Percentiles rank a stretch among this genome's conserved stretches.
phyloP scores from a whole-genome alignment of 2,797 vertebrate species.

The Scomberomorus guttatus region DNA sequence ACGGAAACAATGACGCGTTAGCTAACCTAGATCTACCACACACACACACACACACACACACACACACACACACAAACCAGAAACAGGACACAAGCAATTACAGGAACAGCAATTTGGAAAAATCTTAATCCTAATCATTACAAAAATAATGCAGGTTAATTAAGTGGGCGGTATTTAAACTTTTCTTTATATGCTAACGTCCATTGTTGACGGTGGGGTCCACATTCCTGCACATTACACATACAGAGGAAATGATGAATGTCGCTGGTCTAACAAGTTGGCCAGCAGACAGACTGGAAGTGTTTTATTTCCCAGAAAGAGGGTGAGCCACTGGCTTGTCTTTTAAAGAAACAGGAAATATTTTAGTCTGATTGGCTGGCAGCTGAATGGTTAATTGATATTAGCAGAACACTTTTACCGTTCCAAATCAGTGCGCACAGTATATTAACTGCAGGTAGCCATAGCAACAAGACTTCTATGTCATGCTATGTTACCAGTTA shows the following conservation, averaged over 20 bases:
- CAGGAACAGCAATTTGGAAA: no score
- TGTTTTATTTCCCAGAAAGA: not conserved
- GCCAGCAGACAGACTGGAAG: not conserved
- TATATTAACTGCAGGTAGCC: no score
- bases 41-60: constrained; percentile 5
- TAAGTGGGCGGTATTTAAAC: not conserved
- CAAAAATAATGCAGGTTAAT: no score
- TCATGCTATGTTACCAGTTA: no score
- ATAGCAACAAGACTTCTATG: no score
- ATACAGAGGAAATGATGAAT: not conserved
- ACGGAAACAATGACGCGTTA: constrained; percentile 6
- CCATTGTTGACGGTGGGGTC: no score
- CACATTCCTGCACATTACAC: not conserved
- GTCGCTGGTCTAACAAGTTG: not conserved
- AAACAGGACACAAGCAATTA: not conserved
- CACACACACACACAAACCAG: not conserved
- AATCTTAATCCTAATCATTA: no score
- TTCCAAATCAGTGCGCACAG: no score
- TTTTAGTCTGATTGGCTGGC: no score
- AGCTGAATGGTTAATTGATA: no score
- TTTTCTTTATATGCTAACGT: no score
- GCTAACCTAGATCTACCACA: not conserved
- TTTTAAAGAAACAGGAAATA: not conserved
- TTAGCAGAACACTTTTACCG: no score
- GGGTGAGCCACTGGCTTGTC: not conserved